Percentiles rank a stretch among this genome's conserved stretches.
These are phyloP conservation scores for Scomberomorus guttatus DNA, from an alignment of 2,797 vertebrate species.

Conservation along the genomic window DNA sequence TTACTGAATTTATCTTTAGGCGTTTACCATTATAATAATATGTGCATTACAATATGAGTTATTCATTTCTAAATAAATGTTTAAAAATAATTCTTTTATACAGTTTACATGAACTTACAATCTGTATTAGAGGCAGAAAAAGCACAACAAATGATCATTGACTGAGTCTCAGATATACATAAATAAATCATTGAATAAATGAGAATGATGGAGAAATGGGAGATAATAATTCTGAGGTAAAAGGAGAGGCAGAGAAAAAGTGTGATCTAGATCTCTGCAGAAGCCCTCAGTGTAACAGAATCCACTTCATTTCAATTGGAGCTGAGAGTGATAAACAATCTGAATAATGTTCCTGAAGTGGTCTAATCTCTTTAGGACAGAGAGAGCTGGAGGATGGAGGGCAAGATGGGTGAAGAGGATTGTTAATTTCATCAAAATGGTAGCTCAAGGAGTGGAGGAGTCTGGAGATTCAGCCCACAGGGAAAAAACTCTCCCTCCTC, in stretches of 20 bases:
- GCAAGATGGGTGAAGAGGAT: slow-evolving; percentile 75
- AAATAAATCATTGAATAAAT: slow-evolving; percentile 14
- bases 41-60: neutral
- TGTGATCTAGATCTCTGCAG: slow-evolving; percentile 61
- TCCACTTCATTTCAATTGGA: slow-evolving; percentile 83
- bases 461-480: slow-evolving; percentile 70
- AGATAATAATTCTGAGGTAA: slow-evolving; percentile 18
- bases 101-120: neutral
- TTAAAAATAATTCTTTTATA: neutral
- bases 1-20: neutral
- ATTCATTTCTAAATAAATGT: neutral
- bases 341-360: slow-evolving; percentile 83
- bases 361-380: slow-evolving; percentile 79
- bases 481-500: slow-evolving; percentile 64
- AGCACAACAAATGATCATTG: neutral
- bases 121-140: neutral
- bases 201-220: neutral
- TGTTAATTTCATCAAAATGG: slow-evolving; percentile 83
- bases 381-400: slow-evolving; percentile 68
- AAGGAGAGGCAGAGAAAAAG: slow-evolving; percentile 24
- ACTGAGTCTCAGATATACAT: slow-evolving; percentile 2
- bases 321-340: slow-evolving; percentile 82
- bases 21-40: neutral
- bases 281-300: slow-evolving; percentile 70
- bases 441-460: slow-evolving; percentile 73